Evolutionary conservation across 2,113 vertebrate species (phyloP), one percentile per base, ranked within the genome.

Genomic region (Monopterus albus): DNA sequence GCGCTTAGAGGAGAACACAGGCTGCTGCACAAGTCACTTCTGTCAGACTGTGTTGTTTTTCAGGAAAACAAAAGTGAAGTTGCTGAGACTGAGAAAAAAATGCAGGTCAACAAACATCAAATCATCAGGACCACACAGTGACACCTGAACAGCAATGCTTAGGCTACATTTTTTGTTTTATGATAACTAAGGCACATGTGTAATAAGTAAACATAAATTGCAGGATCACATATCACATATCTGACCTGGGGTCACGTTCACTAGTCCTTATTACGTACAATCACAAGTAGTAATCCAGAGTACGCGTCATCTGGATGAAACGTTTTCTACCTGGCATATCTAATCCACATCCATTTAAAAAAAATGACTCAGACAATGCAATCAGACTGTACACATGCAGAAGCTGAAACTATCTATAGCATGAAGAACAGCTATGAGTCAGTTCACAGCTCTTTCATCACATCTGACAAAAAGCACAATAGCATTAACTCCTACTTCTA

Each of bases 391-490:
- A 25, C 7, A 46, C 10, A 29, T 45, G 33, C 33, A 72, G 21
- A 76, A 49, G 46, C 26, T 17, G 14, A 25, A 62, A 58, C 61
- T n/a, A 28, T 57, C 58, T 53, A 6, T 35, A 64, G 65, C 35
- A 36, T 14, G 15, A 25, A 70, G 57, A 56, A 63, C 21, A 76
- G 51, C 46, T 26, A 1, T 11, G 21, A 62, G 28, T 69, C 55
- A 53, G 21, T 52, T 47, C 46, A 49, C 29, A 67, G 25, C 13
- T 18, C 50, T 82, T 83, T 72, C 39, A 70, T 58, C 58, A 43
- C 43, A 39, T 59, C 57, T 42, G 55, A 62, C 29, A 49, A 64
- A 77, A 21, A 59, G n/a, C 61, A 49, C 65, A 79, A 61, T n/a
- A 49, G 57, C 5, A 39, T 26, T 10, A 42, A 49, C 50, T 63